Base-by-base conservation (phyloP, 2,888 invertebrate species). In the Eurois occulta region DNA sequence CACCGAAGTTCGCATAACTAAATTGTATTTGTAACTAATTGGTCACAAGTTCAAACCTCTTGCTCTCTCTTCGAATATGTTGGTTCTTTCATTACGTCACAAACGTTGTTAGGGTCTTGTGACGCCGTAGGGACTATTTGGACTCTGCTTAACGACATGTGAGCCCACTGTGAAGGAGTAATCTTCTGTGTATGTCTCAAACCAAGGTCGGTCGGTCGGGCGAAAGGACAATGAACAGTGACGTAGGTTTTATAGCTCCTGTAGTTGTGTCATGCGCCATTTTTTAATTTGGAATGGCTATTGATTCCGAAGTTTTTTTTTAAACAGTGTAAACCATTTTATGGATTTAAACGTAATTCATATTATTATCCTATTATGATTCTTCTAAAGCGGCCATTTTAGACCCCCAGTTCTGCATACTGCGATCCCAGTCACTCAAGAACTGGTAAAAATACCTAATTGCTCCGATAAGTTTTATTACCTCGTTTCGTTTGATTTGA, bases 31-130 rank as follows among this genome's bases (percentile, higher is more conserved):
- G 72, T 78, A 80, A 74, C 75, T 81, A 84, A 80, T 81, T 77
- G 72, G 72, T 75, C 81, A 79, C 64, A 80, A 82, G 71, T 81
- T 78, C 69, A 80, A 78, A 38, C 67, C 74, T 83, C 11, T n/a
- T 41, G 38, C 62, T 60, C 58, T 66, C 71, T 68, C 71, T 48
- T 67, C 38, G 71, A 77, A 78, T 84, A 72, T 76, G 72, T 84
- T 67, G 55, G 62, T 79, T 83, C 64, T 75, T 75, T 55, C 32
- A 78, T 71, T 83, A 83, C 41, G 38, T 84, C 77, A 66, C 76
- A 28, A 73, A 73, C 46, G 55, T 72, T 73, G 70, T 82, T 70
- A 64, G 41, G 77, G 64, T 55, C 58, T 55, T 28, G 21, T 43
- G 52, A 48, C 65, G 48, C 74, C 83, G 18, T 65, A 35, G 83